Evolutionary conservation across 2,888 invertebrate genomes (phyloP).

Genomic region (Glyphotaelius pellucidus): DNA sequence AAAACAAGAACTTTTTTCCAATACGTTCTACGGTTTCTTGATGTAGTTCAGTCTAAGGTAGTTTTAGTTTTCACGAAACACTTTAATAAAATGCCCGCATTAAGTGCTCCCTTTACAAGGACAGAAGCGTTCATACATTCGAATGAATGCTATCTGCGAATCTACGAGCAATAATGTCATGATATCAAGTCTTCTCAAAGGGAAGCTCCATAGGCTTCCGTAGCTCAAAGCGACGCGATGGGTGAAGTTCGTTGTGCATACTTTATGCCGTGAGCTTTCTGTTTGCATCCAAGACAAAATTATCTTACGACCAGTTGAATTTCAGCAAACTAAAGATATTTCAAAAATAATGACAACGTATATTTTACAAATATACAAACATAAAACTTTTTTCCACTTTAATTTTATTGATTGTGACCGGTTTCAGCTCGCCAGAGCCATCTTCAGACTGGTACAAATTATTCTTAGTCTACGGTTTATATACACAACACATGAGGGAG

Average conservation of each 20-base stretch:
- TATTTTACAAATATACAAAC: too few species aligned
- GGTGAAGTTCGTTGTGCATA: neutral
- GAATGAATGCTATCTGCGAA: neutral
- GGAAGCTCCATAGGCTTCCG: neutral
- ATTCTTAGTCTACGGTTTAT: too few species aligned
- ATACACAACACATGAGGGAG: too few species aligned
- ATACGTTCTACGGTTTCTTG: neutral
- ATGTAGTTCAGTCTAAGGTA: neutral
- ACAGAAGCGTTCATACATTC: neutral
- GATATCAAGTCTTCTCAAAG: slow-evolving; percentile 22
- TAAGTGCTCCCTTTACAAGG: neutral
- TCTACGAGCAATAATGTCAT: slow-evolving; percentile 7
- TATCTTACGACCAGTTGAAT: neutral
- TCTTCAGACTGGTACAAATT: too few species aligned
- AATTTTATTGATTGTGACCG: too few species aligned
- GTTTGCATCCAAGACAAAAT: neutral
- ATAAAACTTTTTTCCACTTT: too few species aligned
- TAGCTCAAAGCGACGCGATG: neutral
- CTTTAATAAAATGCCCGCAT: neutral
- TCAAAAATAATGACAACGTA: neutral
- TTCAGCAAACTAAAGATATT: neutral
- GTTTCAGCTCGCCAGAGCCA: too few species aligned
- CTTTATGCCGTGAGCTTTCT: neutral
- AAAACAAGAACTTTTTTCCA: neutral
- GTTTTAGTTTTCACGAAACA: neutral